Evolutionary conservation across 2,797 vertebrate genomes (phyloP), one percentile per base, ranked within the genome.

Genomic region (Danionella dracula): DNA sequence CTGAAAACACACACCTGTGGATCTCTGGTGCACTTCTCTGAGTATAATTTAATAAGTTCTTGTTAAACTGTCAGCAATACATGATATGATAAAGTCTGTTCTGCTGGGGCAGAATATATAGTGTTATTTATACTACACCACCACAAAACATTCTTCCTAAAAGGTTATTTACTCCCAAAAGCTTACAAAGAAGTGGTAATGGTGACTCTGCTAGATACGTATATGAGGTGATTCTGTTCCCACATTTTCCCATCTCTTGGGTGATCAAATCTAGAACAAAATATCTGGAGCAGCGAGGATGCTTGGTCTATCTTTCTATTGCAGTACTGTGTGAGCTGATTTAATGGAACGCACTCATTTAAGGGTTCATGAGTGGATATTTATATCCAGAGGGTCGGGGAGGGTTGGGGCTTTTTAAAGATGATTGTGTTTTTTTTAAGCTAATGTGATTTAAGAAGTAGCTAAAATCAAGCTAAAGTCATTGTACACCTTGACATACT

Each of bases 301-400:
- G 70, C 78, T 69, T 76, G 71, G 81, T 81, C 81, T 72, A 76
- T 68, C 55, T 77, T n/a, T 73, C 72, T 70, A 78, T 78, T 82
- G 58, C 11, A 78, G 78, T 79, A 83, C 84, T 37, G 64, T 78
- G 85, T 82, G 82, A 80, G 82, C 63, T 66, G 74, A 75, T 84
- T 83, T 82, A 85, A 84, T 77, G 54, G 79, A 80, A 72, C 69
- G 76, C 72, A 83, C 81, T 78, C 82, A 50, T 88, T 85, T 65
- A 75, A 78, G 83, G 86, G 76, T 85, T 88, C 83, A 85, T 78
- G 73, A 70, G 27, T 11, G 66, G 86, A 71, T 89, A 89, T 90
- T 87, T 86, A 84, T 90, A 90, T 81, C 79, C 85, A 87, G 68
- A 83, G n/a, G 88, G 87, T 86, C 88, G 84, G 76, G 66, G 79